Percentiles rank a stretch among this genome's conserved stretches.
Evolutionary conservation across 2,888 invertebrate genomes (phyloP).

Genomic region (Lithosia quadra): DNA sequence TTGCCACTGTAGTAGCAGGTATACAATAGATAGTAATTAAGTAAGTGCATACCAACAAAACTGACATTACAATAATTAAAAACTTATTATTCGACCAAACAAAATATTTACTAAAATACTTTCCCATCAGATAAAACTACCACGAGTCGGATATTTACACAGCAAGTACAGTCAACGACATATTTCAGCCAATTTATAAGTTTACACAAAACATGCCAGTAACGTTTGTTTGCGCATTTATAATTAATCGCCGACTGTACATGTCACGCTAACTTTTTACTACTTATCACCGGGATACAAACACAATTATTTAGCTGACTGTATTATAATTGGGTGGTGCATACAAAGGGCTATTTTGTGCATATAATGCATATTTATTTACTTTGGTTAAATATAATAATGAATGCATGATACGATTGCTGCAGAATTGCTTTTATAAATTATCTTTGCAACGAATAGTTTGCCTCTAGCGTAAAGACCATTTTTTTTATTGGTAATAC

Average conservation of each 20-base stretch:
- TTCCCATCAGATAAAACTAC: conserved; percentile 50
- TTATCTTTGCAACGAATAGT: too few relatives aligned
- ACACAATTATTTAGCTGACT: conserved; percentile 47
- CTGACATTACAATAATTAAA: neutral
- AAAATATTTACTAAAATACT: conserved; percentile 28
- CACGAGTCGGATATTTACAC: conserved; percentile 42
- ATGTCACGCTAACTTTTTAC: conserved; percentile 47
- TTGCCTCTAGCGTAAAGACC: too few relatives aligned
- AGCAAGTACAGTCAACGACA: conserved; percentile 50
- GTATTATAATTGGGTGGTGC: conserved; percentile 42
- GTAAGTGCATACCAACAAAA: neutral
- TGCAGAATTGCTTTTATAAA: too few relatives aligned
- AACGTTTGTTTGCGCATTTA: conserved; percentile 41
- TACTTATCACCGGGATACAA: conserved; percentile 36
- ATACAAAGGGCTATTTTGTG: conserved; percentile 22
- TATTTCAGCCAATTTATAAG: conserved; percentile 70
- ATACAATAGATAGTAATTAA: too few relatives aligned
- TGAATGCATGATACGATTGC: too few relatives aligned
- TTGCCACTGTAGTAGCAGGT: too few relatives aligned
- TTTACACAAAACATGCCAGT: conserved; percentile 52
- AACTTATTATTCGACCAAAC: conserved; percentile 5
- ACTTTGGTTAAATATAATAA: too few relatives aligned
- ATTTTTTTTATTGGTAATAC: too few relatives aligned
- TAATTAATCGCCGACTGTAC: conserved; percentile 36
- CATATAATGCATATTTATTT: neutral